A percentile compares a stretch with the other conserved stretches of the same genome.
These are phyloP conservation scores for Rhinolophus ferrumequinum DNA, from an alignment of 2,113 vertebrate species.

Conservation along the genomic window DNA sequence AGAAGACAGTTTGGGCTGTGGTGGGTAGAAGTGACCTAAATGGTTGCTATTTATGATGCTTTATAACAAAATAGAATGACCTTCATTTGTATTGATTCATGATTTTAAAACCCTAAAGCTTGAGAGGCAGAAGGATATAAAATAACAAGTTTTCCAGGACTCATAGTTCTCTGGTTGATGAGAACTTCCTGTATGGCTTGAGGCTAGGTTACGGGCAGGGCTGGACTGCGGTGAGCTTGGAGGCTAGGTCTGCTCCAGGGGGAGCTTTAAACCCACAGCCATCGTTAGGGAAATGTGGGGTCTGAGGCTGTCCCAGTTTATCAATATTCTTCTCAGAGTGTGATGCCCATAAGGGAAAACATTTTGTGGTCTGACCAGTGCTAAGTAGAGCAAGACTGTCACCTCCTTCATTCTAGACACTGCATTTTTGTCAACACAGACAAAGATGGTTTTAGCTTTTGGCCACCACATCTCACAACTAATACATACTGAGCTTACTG, in stretches of 20 bases:
- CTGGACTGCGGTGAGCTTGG: not conserved
- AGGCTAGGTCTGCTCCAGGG: not conserved
- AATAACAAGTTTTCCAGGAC: not conserved
- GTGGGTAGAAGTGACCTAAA: not conserved
- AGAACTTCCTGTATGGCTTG: not conserved
- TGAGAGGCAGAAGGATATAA: not conserved
- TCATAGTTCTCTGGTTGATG: not conserved
- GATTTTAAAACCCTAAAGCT: not conserved
- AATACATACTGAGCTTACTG: not conserved
- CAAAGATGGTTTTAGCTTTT: not conserved
- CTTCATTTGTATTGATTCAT: not conserved
- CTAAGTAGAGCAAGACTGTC: constrained; percentile 1
- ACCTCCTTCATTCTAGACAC: not conserved
- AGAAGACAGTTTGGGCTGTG: not conserved
- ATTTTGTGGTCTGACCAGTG: not conserved
- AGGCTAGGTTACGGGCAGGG: not conserved
- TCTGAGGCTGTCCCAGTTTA: not conserved
- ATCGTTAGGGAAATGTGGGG: not conserved
- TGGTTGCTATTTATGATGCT: not conserved
- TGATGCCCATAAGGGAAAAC: not conserved
- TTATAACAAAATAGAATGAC: not conserved
- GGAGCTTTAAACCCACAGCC: not conserved
- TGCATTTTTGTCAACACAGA: not conserved
- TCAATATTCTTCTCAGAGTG: not conserved
- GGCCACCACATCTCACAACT: not conserved